Evolutionary conservation across 1,140 invertebrate genomes (phyloP).

Genomic region (Thalassaphorura encarpata): DNA sequence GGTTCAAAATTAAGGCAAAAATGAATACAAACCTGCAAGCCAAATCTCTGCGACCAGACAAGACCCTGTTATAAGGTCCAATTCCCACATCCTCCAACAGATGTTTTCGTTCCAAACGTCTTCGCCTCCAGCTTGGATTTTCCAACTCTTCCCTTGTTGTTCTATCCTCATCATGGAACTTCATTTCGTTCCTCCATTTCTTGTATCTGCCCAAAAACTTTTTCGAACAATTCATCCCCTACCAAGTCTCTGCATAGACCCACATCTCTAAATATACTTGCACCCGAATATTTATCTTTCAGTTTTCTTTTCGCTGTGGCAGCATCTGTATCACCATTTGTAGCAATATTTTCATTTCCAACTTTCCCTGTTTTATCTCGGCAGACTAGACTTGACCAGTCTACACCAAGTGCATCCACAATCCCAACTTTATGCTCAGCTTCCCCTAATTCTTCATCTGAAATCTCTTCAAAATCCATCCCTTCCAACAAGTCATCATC

Average conservation of each 20-base stretch:
- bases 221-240: conserved; percentile 25
- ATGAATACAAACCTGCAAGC: conserved; percentile 43
- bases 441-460: conserved; percentile 75
- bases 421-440: conserved; percentile 52
- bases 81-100: conserved; percentile 38
- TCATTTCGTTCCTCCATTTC: neutral
- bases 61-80: conserved; percentile 45
- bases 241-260: conserved; percentile 48
- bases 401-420: conserved; percentile 78
- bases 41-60: conserved; percentile 55
- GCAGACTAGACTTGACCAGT: conserved; percentile 77
- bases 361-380: conserved; percentile 44
- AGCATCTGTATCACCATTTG: conserved; percentile 39
- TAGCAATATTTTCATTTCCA: conserved; percentile 42
- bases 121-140: neutral
- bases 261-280: conserved; percentile 54
- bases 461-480: conserved; percentile 80
- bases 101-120: conserved; percentile 21
- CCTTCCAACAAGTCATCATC: conserved; percentile 61
- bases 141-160: conserved; percentile 9
- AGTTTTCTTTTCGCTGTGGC: conserved; percentile 25
- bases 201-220: conserved; percentile 15
- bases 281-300: conserved; percentile 40
- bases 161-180: neutral
- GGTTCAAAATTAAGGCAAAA: no score